These are phyloP conservation scores for Stenodema calcarata DNA, from an alignment of 2,888 invertebrate species.

Conservation along the genomic window DNA sequence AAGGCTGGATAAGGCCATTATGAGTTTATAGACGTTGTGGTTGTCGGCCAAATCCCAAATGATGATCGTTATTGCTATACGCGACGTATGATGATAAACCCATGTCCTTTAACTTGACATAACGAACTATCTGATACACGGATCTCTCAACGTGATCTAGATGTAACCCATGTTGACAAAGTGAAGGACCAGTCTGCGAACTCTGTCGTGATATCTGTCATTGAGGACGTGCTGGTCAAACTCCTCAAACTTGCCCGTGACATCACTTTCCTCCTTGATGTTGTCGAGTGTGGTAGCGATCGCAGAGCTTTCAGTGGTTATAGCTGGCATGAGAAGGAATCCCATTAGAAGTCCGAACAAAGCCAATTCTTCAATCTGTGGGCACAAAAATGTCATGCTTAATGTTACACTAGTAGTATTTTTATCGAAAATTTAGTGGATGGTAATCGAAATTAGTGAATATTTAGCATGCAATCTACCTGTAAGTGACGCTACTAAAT, in stretches of 20 bases:
- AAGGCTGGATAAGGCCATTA: too few species aligned
- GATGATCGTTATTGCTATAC: too few species aligned
- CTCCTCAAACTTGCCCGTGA: conserved; percentile 31
- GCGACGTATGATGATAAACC: too few species aligned
- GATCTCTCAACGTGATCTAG: background rate
- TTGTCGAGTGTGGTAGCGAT: background rate
- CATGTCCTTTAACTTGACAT: too few species aligned
- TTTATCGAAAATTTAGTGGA: too few species aligned
- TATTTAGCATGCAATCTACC: too few species aligned
- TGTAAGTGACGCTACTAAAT: too few species aligned
- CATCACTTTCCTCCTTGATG: background rate
- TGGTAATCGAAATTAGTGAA: too few species aligned
- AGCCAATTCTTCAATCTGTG: conserved; percentile 54
- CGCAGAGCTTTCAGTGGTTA: conserved; percentile 44
- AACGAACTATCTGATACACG: too few species aligned
- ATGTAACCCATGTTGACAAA: conserved; percentile 53
- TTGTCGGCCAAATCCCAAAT: too few species aligned
- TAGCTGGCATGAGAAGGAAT: conserved; percentile 54
- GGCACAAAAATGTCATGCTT: background rate
- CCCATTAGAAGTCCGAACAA: conserved; percentile 55
- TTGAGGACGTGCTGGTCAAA: conserved; percentile 39
- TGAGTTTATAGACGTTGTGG: too few species aligned
- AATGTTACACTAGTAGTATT: too few species aligned
- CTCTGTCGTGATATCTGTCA: conserved; percentile 49
- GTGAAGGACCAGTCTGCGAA: conserved; percentile 54